Evolutionary conservation across 2,113 vertebrate genomes (phyloP).

Genomic region (Daphoenositta chrysoptera): DNA sequence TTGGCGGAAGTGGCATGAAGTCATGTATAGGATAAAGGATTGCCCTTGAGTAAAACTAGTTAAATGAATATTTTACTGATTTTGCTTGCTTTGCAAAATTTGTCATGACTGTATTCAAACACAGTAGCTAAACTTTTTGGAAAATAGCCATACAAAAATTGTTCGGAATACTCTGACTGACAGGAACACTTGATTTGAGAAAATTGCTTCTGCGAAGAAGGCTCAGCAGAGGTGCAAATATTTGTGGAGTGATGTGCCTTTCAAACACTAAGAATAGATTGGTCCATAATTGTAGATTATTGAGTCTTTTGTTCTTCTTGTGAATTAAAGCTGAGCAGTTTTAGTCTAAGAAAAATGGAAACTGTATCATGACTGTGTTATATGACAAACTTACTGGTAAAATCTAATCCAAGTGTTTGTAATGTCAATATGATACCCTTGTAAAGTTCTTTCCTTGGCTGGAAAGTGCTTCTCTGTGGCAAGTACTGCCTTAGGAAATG

Average conservation of each 20-base stretch:
- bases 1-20: background rate
- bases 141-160: conserved; percentile 27
- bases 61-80: conserved; percentile 10
- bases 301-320: background rate
- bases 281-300: background rate
- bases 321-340: background rate
- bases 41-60: background rate
- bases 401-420: background rate
- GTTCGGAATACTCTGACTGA: conserved; percentile 26
- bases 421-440: background rate
- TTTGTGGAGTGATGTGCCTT: background rate
- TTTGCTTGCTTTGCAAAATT: conserved; percentile 39
- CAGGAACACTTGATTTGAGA: conserved; percentile 33
- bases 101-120: conserved; percentile 22
- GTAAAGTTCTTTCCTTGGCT: background rate
- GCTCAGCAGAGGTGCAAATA: background rate
- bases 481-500: conserved; percentile 38
- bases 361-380: background rate
- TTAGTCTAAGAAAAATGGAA: background rate
- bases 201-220: background rate
- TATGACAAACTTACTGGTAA: background rate
- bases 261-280: background rate
- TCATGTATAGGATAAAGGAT: background rate
- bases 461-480: conserved; percentile 18
- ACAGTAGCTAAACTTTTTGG: conserved; percentile 29